A percentile compares a stretch with the other conserved stretches of the same genome.
phyloP scores from a whole-genome alignment of 2,797 vertebrate species.

The Limnodromus scolopaceus region DNA sequence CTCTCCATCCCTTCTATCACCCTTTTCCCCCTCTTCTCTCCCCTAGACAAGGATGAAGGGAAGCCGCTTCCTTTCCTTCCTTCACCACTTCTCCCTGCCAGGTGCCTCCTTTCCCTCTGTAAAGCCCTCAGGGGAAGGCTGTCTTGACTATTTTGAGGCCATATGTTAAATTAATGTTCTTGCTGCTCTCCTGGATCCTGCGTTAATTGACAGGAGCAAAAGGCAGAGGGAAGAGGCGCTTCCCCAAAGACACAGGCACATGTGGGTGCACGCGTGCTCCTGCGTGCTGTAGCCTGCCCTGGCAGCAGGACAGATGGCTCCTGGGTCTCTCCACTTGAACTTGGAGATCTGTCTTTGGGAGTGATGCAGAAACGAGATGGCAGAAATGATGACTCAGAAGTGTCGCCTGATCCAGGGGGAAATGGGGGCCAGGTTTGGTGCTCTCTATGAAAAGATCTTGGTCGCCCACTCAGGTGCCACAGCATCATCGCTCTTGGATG shows the following conservation, averaged over 20 bases:
- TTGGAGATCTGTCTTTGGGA: not conserved
- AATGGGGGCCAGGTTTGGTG: rapidly evolving
- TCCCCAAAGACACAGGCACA: not conserved
- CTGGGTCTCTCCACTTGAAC: not conserved
- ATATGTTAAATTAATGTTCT: not conserved
- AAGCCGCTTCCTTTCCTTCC: not conserved
- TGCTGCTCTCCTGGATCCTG: not conserved
- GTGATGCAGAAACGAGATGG: rapidly evolving
- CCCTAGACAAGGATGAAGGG: rapidly evolving
- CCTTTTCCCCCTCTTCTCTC: not conserved
- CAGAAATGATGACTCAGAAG: not conserved
- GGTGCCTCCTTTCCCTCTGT: not conserved
- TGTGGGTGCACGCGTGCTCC: rapidly evolving
- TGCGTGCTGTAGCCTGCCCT: rapidly evolving
- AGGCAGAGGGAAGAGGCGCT: not conserved
- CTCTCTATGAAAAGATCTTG: not conserved
- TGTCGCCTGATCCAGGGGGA: not conserved
- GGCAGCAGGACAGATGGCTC: not conserved
- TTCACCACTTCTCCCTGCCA: not conserved
- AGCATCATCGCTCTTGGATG: not conserved
- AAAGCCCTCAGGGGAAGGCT: not conserved
- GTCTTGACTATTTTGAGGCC: not conserved
- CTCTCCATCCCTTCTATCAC: not conserved
- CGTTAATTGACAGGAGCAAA: not conserved
- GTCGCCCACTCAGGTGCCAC: not conserved